phyloP scores from a whole-genome alignment of 2,113 vertebrate genomes.

The Bos javanicus region DNA sequence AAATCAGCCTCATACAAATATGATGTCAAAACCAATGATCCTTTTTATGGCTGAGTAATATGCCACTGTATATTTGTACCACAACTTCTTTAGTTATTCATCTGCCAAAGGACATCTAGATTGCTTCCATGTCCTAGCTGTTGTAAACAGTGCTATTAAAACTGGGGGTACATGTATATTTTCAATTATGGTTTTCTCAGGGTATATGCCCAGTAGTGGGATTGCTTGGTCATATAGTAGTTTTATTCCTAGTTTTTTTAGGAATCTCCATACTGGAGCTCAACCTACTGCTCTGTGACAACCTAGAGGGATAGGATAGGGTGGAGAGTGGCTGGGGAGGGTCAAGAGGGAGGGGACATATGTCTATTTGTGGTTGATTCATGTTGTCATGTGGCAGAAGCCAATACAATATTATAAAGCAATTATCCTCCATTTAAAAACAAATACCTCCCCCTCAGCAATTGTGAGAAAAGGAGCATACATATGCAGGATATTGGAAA shows the following conservation, averaged over 20 bases:
- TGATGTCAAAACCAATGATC: not conserved
- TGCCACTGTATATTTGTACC: not conserved
- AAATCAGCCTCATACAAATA: not conserved
- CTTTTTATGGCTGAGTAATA: not conserved
- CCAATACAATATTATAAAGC: not conserved
- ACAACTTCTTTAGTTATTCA: not conserved
- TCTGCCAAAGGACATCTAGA: not conserved
- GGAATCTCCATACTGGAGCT: not conserved
- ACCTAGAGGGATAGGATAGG: not conserved
- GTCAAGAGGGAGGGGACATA: not conserved
- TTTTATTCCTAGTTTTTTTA: not conserved
- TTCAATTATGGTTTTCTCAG: not conserved
- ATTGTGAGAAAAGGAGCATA: not conserved
- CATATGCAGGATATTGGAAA: not conserved
- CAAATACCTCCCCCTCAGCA: not conserved
- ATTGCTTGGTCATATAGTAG: not conserved
- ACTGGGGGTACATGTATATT: not conserved
- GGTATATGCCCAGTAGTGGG: not conserved
- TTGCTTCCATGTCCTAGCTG: not conserved
- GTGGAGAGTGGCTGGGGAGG: not conserved
- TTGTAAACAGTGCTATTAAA: not conserved
- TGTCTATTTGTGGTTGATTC: not conserved
- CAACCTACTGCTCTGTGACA: not conserved
- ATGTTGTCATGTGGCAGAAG: not conserved
- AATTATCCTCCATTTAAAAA: not conserved